Evolutionary conservation across 1,140 invertebrate genomes (phyloP), one percentile per base, ranked within the genome.

Genomic region (Thaumetopoea pityocampa): DNA sequence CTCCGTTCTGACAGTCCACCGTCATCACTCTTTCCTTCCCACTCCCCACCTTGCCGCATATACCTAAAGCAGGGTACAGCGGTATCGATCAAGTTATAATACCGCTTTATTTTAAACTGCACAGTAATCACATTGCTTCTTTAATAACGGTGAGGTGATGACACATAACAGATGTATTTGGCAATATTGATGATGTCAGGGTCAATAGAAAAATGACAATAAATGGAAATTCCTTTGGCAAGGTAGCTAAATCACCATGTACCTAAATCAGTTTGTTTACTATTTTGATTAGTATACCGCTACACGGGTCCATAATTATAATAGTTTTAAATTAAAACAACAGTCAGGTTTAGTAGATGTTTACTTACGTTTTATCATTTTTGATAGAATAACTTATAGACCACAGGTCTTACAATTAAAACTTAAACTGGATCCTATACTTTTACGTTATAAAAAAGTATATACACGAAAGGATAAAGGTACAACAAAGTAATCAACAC

Each of bases 321-420:
- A 32, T 28, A 34, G 23, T 19, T n/a, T n/a, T n/a, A 17, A 45
- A 67, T 65, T 65, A 52, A 72, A 69, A 69, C 50, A 44, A 60
- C 42, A 47, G 15, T 30, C 30, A 30, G 29, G 18, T 37, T 27
- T 40, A 55, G 27, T 54, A 52, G 16, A 10, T 43, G 26, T 50
- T 48, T 54, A 35, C 36, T 43, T 37, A 29, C 33, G 44, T 51
- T 55, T 36, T 51, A 41, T 54, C 30, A 54, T 48, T 55, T 37
- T 29, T 42, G 42, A 56, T 59, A 45, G 23, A 63, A 50, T 63
- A 59, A 62, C 71, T 81, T 78, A 79, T 48, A 82, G 77, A 79
- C 78, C 74, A 82, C 35, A 63, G 72, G 77, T 79, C 77, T 79
- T 82, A 82, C 78, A 50, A 64, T 55, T 52, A 55, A 41, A 56